These are phyloP conservation scores for Andrena bucephala DNA, from an alignment of 2,888 invertebrate genomes.

Conservation along the genomic window DNA sequence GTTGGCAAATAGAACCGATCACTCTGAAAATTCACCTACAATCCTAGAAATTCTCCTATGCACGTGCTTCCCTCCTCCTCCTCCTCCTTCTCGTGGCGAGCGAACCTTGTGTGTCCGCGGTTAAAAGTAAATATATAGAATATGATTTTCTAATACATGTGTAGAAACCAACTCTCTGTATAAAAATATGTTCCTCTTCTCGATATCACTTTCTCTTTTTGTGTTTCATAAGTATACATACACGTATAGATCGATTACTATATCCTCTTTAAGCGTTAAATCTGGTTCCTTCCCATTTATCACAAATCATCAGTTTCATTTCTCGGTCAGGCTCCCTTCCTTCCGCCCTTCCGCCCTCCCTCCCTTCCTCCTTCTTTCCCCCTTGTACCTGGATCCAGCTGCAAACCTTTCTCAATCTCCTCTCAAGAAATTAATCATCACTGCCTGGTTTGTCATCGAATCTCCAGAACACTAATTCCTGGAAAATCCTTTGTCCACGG, in stretches of 20 bases:
- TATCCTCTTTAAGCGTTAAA: constrained; percentile 41
- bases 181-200: constrained; percentile 67
- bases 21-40: constrained; percentile 8
- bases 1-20: constrained; percentile 8
- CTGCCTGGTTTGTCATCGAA: constrained; percentile 2
- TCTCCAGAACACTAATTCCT: neutral
- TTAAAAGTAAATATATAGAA: constrained; percentile 66
- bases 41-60: neutral
- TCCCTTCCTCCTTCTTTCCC: neutral
- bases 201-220: constrained; percentile 52
- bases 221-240: constrained; percentile 36
- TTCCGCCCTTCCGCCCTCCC: neutral
- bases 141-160: constrained; percentile 58
- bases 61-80: neutral
- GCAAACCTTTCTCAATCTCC: neutral
- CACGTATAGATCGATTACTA: constrained; percentile 31
- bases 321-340: neutral
- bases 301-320: neutral
- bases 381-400: neutral
- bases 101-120: constrained; percentile 10
- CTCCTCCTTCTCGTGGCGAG: neutral
- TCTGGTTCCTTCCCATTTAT: too few relatives aligned
- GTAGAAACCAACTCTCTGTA: constrained; percentile 67
- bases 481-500: neutral
- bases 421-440: neutral